These are phyloP conservation scores for Falcaria lacertinaria DNA, from an alignment of 2,888 invertebrate genomes.

Conservation along the genomic window DNA sequence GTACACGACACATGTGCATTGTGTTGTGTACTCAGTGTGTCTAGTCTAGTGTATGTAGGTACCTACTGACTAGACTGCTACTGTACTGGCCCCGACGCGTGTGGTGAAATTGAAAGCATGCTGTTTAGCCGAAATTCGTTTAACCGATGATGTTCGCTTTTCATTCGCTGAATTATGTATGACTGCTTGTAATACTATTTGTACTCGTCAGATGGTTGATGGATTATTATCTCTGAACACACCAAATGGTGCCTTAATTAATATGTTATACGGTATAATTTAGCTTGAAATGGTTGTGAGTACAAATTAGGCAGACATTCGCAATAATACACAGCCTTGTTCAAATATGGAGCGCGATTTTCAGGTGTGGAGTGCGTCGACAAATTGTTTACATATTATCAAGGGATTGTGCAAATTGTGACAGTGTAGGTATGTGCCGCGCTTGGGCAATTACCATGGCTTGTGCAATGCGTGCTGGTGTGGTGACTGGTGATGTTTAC, in stretches of 20 bases:
- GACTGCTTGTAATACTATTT: conserved; percentile 2
- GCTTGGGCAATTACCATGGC: not conserved
- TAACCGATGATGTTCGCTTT: conserved; percentile 16
- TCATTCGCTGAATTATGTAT: conserved; percentile 5
- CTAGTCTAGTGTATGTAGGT: too few relatives aligned
- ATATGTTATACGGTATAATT: not conserved
- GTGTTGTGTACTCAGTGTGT: too few relatives aligned
- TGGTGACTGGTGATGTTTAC: too few relatives aligned
- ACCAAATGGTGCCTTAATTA: not conserved
- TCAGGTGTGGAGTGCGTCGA: conserved; percentile 15
- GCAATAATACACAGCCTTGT: conserved; percentile 25
- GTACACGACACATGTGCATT: too few relatives aligned
- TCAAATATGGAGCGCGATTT: conserved; percentile 15
- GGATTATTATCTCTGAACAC: conserved; percentile 1
- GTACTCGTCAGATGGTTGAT: conserved; percentile 4
- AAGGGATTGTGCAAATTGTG: not conserved
- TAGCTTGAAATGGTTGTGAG: not conserved
- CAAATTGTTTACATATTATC: conserved; percentile 5
- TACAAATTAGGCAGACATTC: conserved; percentile 9
- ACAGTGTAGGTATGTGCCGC: not conserved
- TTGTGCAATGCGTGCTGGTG: conserved; percentile 1
- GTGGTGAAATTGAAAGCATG: conserved; percentile 41
- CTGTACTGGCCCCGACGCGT: conserved; percentile 17
- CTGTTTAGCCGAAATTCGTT: not conserved
- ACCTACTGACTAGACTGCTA: too few relatives aligned